Percentiles rank a stretch among this genome's conserved stretches.
Conservation (phyloP, 2,113 vertebrate genomes). For the Micronycteris hirsuta region DNA sequence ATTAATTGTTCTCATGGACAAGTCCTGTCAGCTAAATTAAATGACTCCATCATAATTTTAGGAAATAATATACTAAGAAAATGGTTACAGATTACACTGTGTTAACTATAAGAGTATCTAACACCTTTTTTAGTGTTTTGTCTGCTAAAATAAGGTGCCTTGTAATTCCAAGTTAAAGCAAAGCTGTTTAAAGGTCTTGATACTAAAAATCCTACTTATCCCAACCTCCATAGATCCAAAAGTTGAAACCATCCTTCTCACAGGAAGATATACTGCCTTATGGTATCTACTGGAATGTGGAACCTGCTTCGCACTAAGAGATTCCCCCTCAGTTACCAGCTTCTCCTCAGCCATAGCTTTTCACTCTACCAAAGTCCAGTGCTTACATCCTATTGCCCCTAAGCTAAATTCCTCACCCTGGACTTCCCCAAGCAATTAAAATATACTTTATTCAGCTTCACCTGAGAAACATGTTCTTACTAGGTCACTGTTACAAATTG, state of each 20-base stretch:
- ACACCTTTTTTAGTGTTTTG: neutral
- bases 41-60: neutral
- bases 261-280: neutral
- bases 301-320: neutral
- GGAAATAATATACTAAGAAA: neutral
- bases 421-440: neutral
- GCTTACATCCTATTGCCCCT: neutral
- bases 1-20: neutral
- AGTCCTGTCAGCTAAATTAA: slow-evolving; percentile 24
- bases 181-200: neutral
- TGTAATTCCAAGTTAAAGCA: slow-evolving; percentile 3
- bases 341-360: neutral
- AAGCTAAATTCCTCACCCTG: neutral
- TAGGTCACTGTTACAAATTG: neutral
- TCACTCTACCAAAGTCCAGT: neutral
- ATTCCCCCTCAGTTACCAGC: neutral
- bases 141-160: neutral
- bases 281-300: neutral
- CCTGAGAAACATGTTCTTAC: neutral
- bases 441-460: neutral
- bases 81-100: neutral
- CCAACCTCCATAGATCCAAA: neutral
- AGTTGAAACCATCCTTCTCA: neutral
- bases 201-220: neutral
- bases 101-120: neutral